Base-by-base conservation (phyloP, 2,888 invertebrate genomes). In the Caenorhabditis sinica region DNA sequence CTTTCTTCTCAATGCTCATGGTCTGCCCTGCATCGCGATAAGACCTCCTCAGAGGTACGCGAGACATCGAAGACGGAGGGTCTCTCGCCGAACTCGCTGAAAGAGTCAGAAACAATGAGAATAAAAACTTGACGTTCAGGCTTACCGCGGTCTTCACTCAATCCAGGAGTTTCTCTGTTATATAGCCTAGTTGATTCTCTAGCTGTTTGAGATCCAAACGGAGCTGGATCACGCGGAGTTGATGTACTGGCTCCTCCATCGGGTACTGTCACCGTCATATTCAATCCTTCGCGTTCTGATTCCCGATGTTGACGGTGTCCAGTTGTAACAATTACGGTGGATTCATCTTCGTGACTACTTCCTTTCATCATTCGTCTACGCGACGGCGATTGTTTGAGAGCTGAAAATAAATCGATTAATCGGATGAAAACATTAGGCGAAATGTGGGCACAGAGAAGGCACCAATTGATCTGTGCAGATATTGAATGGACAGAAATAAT, bases 341-440 rank as follows among this genome's bases (percentile, higher is more conserved):
- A 13, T 23, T 84, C 84, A 17, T 84, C 84, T 40, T 85, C 84
- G 33, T 77, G 43, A 20, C 66, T 66, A 11, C 68, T 68, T n/a
- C 81, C 76, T 73, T 85, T 85, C 51, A 81, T 11, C 75, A 72
- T 77, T 17, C 89, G 75, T 51, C 88, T 84, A 45, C 89, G 86
- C 20, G 89, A 89, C 17, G 90, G 90, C 30, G 89, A 89, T 56
- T 88, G 87, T 83, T 89, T 90, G 53, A 90, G 73, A 13, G 90
- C 90, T 90, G 84, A 86, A 90, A 90, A 40, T 11, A 2, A 40
- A 40, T 11, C 6, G 13, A 11, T 51, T 20, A 6, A 5, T 51
- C 5, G 45, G 17, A 45, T 17, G 6, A 45, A n/a, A 45, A n/a
- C n/a, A 53, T 56, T 28, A 15, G 11, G 20, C 20, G 6, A 15